These are phyloP conservation scores for Symphodus melops DNA, from an alignment of 2,113 vertebrate genomes.

Conservation along the genomic window DNA sequence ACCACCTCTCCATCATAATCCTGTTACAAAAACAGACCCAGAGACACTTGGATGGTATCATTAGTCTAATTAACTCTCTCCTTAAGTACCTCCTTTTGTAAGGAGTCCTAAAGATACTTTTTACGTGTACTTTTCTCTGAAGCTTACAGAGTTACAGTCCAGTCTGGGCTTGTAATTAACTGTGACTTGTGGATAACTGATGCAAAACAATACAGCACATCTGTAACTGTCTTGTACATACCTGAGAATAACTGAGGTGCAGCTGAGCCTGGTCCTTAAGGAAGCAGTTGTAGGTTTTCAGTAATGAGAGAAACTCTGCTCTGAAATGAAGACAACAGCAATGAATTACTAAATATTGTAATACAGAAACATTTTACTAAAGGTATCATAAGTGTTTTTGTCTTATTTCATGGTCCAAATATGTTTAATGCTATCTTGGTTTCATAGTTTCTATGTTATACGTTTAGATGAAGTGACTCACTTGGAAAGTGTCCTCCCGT, in stretches of 20 bases:
- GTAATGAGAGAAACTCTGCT: slow-evolving; percentile 76
- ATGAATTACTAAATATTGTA: not conserved
- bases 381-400: not conserved
- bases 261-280: slow-evolving; percentile 82
- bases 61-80: not conserved
- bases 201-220: not conserved
- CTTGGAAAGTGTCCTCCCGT: slow-evolving; percentile 78
- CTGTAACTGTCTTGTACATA: slow-evolving; percentile 3
- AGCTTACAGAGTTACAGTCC: not conserved
- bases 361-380: not conserved
- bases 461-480: slow-evolving; percentile 29
- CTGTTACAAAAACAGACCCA: slow-evolving; percentile 52
- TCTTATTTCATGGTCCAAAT: not conserved
- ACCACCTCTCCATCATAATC: slow-evolving; percentile 74
- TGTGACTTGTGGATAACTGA: not conserved
- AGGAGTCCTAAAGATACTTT: too few relatives aligned
- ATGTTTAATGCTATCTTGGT: not conserved
- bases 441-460: not conserved
- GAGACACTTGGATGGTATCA: not conserved
- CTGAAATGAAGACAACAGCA: slow-evolving; percentile 58
- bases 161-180: not conserved
- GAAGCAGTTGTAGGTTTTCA: slow-evolving; percentile 85
- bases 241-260: slow-evolving; percentile 73
- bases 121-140: too few relatives aligned
- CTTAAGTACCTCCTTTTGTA: too few relatives aligned